phyloP scores from a whole-genome alignment of 2,797 vertebrate species.

The Hippocampus kuda region DNA sequence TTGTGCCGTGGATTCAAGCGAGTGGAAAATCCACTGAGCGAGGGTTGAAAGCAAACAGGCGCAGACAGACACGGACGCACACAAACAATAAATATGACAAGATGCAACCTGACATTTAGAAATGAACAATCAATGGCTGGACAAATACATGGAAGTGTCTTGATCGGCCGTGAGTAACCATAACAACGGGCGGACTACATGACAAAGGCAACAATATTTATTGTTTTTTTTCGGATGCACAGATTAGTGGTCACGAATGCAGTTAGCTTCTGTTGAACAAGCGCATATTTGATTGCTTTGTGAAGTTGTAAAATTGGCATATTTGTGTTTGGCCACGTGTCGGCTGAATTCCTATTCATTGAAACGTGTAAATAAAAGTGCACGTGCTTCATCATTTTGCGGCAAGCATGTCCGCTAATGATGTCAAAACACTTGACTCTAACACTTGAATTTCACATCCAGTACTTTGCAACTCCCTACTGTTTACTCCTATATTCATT shows the following conservation, averaged over 20 bases:
- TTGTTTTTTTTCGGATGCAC: not conserved
- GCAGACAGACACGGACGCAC: not conserved
- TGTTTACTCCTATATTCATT: too few species aligned
- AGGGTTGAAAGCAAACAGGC: constrained; percentile 19
- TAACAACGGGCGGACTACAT: not conserved
- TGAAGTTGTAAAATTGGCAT: not conserved
- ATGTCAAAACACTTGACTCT: too few species aligned
- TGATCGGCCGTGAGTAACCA: constrained; percentile 18
- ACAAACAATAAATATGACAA: constrained; percentile 33
- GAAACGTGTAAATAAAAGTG: too few species aligned
- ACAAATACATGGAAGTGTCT: constrained; percentile 48
- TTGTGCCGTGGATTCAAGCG: constrained; percentile 23
- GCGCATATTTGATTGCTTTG: not conserved
- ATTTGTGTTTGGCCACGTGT: not conserved
- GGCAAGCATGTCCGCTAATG: too few species aligned
- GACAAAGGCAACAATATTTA: not conserved
- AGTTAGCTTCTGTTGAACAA: not conserved
- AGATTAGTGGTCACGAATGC: not conserved
- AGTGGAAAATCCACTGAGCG: constrained; percentile 24
- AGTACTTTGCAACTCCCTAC: too few species aligned
- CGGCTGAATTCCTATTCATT: not conserved
- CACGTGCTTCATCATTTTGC: too few species aligned
- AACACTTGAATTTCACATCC: too few species aligned
- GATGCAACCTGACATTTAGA: constrained; percentile 58
- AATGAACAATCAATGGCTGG: constrained; percentile 51